Evolutionary conservation across 2,888 invertebrate species (phyloP).

Genomic region (Pseudanteris insignis): DNA sequence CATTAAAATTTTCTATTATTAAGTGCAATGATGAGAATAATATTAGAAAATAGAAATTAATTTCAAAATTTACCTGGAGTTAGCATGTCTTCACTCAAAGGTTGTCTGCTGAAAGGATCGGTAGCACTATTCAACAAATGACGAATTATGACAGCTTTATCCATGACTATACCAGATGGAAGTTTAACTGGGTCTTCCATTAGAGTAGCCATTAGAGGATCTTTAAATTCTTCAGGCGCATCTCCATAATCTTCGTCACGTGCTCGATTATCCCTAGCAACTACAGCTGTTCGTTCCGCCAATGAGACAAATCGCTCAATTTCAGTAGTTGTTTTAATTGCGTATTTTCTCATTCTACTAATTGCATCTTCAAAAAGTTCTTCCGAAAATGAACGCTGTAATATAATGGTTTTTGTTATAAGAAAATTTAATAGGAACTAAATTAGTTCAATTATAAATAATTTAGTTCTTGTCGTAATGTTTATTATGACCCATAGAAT

Average conservation of each 20-base stretch:
- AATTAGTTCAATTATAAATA: too few relatives aligned
- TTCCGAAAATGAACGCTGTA: constrained; percentile 88
- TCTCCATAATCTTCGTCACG: constrained; percentile 93
- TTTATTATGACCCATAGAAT: too few relatives aligned
- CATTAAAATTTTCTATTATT: too few relatives aligned
- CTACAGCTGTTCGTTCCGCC: constrained; percentile 80
- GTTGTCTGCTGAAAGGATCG: constrained; percentile 97
- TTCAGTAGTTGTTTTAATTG: constrained; percentile 85
- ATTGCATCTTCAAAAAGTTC: constrained; percentile 93
- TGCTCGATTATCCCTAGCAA: constrained; percentile 81
- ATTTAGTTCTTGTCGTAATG: too few relatives aligned
- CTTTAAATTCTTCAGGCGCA: constrained; percentile 95
- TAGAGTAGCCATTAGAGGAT: constrained; percentile 96
- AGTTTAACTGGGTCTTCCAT: constrained; percentile 95
- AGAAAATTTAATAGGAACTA: too few relatives aligned
- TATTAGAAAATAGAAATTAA: not conserved
- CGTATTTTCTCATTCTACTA: constrained; percentile 79
- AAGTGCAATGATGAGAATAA: too few relatives aligned
- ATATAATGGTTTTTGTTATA: not conserved
- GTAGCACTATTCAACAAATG: constrained; percentile 95
- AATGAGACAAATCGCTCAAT: constrained; percentile 85
- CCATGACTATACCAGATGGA: constrained; percentile 92
- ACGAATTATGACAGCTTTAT: constrained; percentile 89
- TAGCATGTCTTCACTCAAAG: constrained; percentile 92
- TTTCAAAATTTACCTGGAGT: constrained; percentile 83